Conservation (phyloP, 2,888 invertebrate genomes). For the Drosophila helvetica region DNA sequence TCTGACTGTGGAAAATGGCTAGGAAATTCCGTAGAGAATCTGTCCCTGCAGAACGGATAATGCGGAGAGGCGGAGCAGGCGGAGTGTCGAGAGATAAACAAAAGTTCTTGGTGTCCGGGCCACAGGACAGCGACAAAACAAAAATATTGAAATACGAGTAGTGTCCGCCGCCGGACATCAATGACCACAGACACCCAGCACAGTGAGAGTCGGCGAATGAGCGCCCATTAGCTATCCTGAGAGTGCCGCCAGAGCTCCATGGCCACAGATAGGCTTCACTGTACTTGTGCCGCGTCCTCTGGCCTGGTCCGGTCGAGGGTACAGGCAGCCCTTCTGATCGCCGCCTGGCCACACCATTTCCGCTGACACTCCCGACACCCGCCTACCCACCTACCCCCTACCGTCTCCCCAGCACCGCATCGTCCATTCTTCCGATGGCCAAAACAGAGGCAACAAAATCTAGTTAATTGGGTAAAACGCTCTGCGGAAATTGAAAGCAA, state of each 20-base stretch:
- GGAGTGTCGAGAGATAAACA: constrained; percentile 48
- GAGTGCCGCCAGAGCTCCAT: neutral
- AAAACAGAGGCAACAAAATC: constrained; percentile 70
- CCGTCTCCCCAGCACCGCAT: constrained; percentile 8
- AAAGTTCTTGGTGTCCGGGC: constrained; percentile 11
- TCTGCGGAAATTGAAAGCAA: constrained; percentile 75
- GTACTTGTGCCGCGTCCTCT: neutral
- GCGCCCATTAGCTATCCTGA: neutral
- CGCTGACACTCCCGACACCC: constrained; percentile 40
- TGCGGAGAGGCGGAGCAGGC: neutral
- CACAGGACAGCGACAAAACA: constrained; percentile 19
- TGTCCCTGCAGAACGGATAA: neutral
- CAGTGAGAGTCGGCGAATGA: neutral
- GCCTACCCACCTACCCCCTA: too few species aligned
- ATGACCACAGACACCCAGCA: neutral
- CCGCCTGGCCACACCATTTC: constrained; percentile 45
- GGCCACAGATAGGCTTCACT: neutral
- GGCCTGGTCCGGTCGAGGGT: too few species aligned
- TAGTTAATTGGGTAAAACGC: constrained; percentile 76
- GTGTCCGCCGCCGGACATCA: neutral
- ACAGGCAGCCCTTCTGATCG: too few species aligned
- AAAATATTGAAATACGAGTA: constrained; percentile 2
- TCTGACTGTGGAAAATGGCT: constrained; percentile 12
- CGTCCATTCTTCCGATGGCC: constrained; percentile 7
- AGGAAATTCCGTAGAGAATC: neutral